Base-by-base conservation (phyloP, 1,140 invertebrate species). In the Drosophila ohnishii region DNA sequence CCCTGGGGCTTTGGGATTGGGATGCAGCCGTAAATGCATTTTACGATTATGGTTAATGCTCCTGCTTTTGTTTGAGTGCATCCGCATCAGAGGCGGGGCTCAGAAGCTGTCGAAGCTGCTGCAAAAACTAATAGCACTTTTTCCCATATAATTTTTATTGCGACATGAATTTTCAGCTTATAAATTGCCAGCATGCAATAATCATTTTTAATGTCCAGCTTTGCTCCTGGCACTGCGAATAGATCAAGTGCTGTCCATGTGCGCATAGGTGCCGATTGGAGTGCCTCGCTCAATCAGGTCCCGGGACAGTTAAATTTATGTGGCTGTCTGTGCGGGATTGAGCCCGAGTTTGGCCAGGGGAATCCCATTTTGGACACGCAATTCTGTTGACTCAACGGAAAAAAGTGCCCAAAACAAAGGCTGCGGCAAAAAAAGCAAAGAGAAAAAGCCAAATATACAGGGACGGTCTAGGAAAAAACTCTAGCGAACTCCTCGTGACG, bases 341-440 rank as follows among this genome's bases (percentile, higher is more conserved):
- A 39, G 39, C n/a, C 63, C 47, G 67, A 50, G 28, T 58, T 71
- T 35, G 28, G 13, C 66, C 66, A 34, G 22, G 28, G 30, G 44
- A 71, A 34, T 57, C 35, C 67, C 67, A 58, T 40, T 77, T 48
- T 57, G 71, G 58, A 44, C 66, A 88, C 73, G 84, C 80, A 80
- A 78, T 88, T 88, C 59, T 78, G 84, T 75, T 80, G 84, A 88
- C 56, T 89, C 84, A 88, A 83, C 84, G 84, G 47, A 71, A 70
- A 73, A 77, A 66, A 25, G 28, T 22, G 22, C 4, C 25, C 35
- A 62, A 64, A 79, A 83, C 47, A 66, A 58, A 66, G 44, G 40
- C 30, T 14, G 34, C 19, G 19, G 37, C 30, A 51, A 47, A 22
- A 42, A 19, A 19, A 44, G 13, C 22, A 48, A 53, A 53, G 13